Percentiles rank a stretch among this genome's conserved stretches.
Conservation (phyloP, 2,888 invertebrate species). For the Apamea monoglypha region DNA sequence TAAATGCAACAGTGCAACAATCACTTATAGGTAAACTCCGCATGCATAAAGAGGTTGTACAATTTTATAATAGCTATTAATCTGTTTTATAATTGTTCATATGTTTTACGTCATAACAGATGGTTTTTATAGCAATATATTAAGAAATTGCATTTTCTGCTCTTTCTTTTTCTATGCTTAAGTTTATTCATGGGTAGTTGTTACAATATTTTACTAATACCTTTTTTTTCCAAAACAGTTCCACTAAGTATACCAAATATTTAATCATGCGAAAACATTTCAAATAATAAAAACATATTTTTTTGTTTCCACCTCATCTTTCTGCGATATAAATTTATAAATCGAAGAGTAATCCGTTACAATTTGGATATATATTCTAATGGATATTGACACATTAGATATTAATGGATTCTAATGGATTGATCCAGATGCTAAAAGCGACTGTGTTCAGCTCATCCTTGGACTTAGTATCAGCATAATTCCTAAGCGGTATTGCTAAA, state of each 20-base stretch:
- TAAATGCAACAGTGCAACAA: no score
- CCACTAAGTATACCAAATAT: neutral
- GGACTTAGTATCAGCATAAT: neutral
- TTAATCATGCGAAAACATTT: neutral
- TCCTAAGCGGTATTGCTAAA: neutral
- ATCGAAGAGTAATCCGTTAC: constrained; percentile 39
- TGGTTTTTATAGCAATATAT: neutral
- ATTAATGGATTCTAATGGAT: constrained; percentile 57
- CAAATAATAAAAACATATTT: neutral
- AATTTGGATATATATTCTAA: constrained; percentile 31
- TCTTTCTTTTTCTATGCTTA: neutral
- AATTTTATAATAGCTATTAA: no score
- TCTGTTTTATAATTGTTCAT: no score
- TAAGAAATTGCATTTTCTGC: neutral
- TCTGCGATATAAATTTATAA: constrained; percentile 27
- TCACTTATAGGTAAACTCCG: no score
- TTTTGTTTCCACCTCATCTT: constrained; percentile 1
- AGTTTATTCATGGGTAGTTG: neutral
- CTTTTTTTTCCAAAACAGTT: neutral
- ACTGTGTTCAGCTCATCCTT: constrained; percentile 11
- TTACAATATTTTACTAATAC: neutral
- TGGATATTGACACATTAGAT: constrained; percentile 47
- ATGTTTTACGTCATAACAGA: neutral
- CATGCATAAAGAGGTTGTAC: no score
- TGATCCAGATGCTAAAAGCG: constrained; percentile 34